Percentiles rank a stretch among this genome's conserved stretches.
These are phyloP conservation scores for Trichonephila inaurata DNA, from an alignment of 1,140 invertebrate genomes.

Conservation along the genomic window DNA sequence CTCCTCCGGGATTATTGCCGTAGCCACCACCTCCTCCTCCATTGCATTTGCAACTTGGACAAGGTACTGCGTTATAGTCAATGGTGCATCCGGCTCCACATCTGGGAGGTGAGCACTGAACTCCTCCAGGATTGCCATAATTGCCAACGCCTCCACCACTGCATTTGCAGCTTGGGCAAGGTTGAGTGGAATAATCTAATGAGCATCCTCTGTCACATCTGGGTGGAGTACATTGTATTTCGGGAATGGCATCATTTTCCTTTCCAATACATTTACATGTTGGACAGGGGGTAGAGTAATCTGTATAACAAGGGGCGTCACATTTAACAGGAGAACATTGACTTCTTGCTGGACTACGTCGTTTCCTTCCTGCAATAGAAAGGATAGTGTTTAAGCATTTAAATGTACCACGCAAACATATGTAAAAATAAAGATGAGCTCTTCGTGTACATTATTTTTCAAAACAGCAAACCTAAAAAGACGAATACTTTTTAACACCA, in stretches of 20 bases:
- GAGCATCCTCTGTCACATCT: slow-evolving; percentile 6
- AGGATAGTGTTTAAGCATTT: neutral
- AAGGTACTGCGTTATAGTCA: slow-evolving; percentile 32
- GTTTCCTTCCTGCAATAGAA: neutral
- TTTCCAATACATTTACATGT: neutral
- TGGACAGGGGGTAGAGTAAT: slow-evolving; percentile 17
- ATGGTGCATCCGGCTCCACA: slow-evolving; percentile 25
- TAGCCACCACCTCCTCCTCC: neutral
- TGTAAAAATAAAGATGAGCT: too few relatives aligned
- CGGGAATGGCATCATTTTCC: neutral
- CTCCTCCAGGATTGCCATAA: neutral
- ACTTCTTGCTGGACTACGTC: neutral
- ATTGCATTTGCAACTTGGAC: slow-evolving; percentile 47
- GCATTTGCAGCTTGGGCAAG: slow-evolving; percentile 43
- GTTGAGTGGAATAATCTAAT: neutral
- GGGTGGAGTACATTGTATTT: slow-evolving; percentile 8
- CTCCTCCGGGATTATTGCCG: neutral
- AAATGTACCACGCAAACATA: neutral
- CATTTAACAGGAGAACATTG: slow-evolving; percentile 24
- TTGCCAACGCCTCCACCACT: neutral
- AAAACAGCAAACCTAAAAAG: too few relatives aligned
- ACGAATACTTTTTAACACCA: too few relatives aligned
- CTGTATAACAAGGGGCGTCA: neutral
- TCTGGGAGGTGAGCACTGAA: slow-evolving; percentile 40
- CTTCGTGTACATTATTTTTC: too few relatives aligned